Evolutionary conservation across 2,888 invertebrate species (phyloP), one percentile per base, ranked within the genome.

Genomic region (Chloroclysta siterata): DNA sequence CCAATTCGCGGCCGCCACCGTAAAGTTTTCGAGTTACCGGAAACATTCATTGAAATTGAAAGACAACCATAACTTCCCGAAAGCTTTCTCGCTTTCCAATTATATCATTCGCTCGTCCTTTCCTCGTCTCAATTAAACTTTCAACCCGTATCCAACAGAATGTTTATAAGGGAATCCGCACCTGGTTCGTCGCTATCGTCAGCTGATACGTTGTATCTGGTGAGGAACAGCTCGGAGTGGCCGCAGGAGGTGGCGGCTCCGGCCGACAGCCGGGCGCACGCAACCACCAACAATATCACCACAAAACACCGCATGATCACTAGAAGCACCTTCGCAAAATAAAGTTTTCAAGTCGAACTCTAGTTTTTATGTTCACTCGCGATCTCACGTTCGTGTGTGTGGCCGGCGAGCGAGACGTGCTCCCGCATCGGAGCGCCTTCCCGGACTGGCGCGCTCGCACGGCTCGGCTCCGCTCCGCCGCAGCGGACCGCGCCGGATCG

Each of bases 271-370:
- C 79, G 79, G 69, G 79, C 82, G 72, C 82, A 81, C 73, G 82
- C 84, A 78, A 83, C 80, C 75, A 84, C 74, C 69, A 79, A 75
- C 80, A 90, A 68, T 68, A 91, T 71, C 79, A 90, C 68, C 80
- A 88, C 84, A 74, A 86, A 82, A 86, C 90, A 88, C 89, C 81
- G 85, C 93, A 93, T 93, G 81, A 80, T 91, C 89, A 90, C 90
- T 76, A 66, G 60, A 64, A 68, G 71, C 77, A 81, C 81, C 79
- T 57, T 70, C 78, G 72, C 70, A 72, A 72, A 74, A 76, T 70
- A 74, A 76, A 79, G 80, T 81, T 78, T 81, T 65, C 76, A 74
- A 74, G 76, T 74, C 71, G 72, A 82, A 79, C 79, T 75, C 75
- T 78, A 74, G 75, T 79, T 81, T 76, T 78, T 70, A 73, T 76